Percentiles rank a stretch among this genome's conserved stretches.
Evolutionary conservation across 2,113 vertebrate genomes (phyloP).

Genomic region (Limnothrissa miodon): DNA sequence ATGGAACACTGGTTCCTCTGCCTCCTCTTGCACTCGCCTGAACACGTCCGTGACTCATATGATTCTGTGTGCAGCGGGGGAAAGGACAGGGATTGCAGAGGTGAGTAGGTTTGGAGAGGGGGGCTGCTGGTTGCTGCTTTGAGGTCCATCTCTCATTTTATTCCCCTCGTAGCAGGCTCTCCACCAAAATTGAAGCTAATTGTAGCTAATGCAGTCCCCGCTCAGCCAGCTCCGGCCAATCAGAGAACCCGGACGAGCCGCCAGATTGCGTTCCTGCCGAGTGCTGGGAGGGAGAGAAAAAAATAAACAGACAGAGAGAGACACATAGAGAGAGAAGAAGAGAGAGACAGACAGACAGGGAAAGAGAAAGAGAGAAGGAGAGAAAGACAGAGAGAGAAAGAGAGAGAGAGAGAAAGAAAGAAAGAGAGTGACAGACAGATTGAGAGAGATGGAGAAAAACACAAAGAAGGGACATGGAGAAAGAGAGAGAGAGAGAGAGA

Average conservation of each 20-base stretch:
- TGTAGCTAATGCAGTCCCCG: not conserved
- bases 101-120: constrained; percentile 1
- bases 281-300: not conserved
- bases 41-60: not conserved
- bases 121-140: not conserved
- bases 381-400: not conserved
- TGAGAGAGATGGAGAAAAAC: not conserved
- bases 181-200: constrained; percentile 1
- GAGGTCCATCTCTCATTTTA: not conserved
- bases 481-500: not conserved
- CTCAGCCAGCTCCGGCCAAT: not conserved
- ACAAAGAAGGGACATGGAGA: too few relatives aligned
- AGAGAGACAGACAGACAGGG: not conserved
- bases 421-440: too few relatives aligned
- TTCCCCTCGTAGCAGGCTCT: not conserved
- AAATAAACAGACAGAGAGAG: not conserved
- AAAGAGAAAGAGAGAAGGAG: not conserved
- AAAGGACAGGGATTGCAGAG: not conserved
- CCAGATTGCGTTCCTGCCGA: not conserved
- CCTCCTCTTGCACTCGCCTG: not conserved
- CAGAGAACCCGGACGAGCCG: not conserved
- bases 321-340: not conserved
- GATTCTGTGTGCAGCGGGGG: not conserved
- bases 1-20: not conserved
- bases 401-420: not conserved